phyloP scores from a whole-genome alignment of 2,888 invertebrate genomes.

The Tridacna gigas region DNA sequence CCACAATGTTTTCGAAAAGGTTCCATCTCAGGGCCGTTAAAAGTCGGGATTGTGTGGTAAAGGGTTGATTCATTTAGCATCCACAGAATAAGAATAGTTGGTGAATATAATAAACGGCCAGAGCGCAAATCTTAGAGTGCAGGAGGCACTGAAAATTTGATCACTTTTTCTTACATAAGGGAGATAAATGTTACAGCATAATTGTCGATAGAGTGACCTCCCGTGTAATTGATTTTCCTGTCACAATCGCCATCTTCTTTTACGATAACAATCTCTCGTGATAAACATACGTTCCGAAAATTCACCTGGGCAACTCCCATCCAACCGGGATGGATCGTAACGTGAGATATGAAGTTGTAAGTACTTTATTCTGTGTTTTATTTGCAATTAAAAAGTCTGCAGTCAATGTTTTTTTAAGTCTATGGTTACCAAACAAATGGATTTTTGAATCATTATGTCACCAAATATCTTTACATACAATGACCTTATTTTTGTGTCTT shows the following conservation, averaged over 20 bases:
- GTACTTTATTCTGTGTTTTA: neutral
- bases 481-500: no score
- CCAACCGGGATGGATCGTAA: slow-evolving; percentile 55
- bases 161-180: no score
- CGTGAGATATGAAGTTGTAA: slow-evolving; percentile 62
- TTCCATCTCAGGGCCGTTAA: no score
- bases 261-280: slow-evolving; percentile 1
- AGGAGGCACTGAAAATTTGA: neutral
- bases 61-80: no score
- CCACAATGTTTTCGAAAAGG: no score
- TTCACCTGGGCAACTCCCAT: slow-evolving; percentile 8
- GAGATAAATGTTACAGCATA: neutral
- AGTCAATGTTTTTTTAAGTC: neutral
- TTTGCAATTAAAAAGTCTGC: neutral
- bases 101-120: no score
- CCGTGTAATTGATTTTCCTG: slow-evolving; percentile 20
- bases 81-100: no score
- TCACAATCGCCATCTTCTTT: slow-evolving; percentile 16
- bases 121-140: no score
- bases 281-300: slow-evolving; percentile 13
- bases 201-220: neutral
- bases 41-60: no score
- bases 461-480: no score
- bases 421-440: slow-evolving; percentile 3
- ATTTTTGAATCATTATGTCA: neutral